Base-by-base conservation (phyloP, 2,888 invertebrate species). In the Dasypolia templi region DNA sequence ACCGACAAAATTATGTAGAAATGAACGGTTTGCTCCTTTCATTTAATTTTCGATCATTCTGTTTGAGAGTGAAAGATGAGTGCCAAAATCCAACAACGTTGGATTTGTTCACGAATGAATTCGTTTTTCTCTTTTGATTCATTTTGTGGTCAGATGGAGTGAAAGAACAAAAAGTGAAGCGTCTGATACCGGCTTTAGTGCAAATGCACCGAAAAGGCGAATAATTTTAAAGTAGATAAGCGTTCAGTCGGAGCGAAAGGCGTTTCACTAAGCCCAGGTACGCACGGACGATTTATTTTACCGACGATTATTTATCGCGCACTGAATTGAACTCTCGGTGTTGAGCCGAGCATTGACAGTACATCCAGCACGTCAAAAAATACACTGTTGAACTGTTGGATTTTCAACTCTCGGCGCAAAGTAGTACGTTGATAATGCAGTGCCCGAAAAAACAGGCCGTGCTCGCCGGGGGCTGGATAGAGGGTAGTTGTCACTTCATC, bases 401-500 rank as follows among this genome's bases (percentile, higher is more conserved):
- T 51, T n/a, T n/a, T 32, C 32, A n/a, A 46, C 29, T n/a, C 17
- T 32, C 29, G 11, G 22, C 17, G 22, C 5, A n/a, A 46, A n/a
- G 17, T 11, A 49, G 17, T 11, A n/a, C 4, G 19, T 53, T 35
- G 53, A n/a, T 19, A 53, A 53, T 64, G 32, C 32, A 64, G 51
- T 32, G 32, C 32, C 51, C n/a, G 19, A 32, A 64, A 49, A 32
- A 64, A 64, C n/a, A n/a, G 19, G 53, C 32, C 53, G 19, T n/a
- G 32, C n/a, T 35, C n/a, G 53, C 32, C 53, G 19, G n/a, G 32
- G 6, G n/a, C n/a, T 53, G 32, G 58, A 19, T 66, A n/a, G 17
- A 46, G 55, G 49, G 44, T 68, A 77, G 42, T 64, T 75, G 49
- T 91, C 90, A 95, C 86, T 95, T 95, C 88, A 95, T 93, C 0